phyloP scores from a whole-genome alignment of 2,113 vertebrate genomes.

The Coregonus clupeaformis region DNA sequence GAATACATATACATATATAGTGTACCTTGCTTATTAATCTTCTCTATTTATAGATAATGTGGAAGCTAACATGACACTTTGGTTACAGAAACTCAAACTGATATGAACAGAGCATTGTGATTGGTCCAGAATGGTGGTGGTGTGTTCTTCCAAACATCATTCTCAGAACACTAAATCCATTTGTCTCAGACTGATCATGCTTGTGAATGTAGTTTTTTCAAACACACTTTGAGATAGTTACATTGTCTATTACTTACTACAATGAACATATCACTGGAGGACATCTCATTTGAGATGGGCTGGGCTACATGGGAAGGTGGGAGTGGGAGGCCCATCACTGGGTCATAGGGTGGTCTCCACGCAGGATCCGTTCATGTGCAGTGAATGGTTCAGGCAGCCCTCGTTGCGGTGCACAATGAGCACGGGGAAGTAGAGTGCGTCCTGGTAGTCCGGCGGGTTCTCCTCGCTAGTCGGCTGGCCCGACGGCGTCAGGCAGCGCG shows the following conservation, averaged over 20 bases:
- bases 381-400: conserved; percentile 90
- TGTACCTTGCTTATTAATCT: conserved; percentile 21
- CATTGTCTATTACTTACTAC: neutral
- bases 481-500: conserved; percentile 81
- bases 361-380: conserved; percentile 91
- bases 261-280: neutral
- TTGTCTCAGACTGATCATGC: conserved; percentile 16
- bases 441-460: conserved; percentile 89
- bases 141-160: conserved; percentile 33
- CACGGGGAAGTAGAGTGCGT: conserved; percentile 89
- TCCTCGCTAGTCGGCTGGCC: conserved; percentile 74
- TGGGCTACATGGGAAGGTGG: neutral
- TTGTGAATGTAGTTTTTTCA: neutral
- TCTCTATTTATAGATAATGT: conserved; percentile 3
- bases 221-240: conserved; percentile 5
- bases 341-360: conserved; percentile 96
- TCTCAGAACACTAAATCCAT: conserved; percentile 26
- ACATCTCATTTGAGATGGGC: neutral
- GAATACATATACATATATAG: conserved; percentile 16
- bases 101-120: conserved; percentile 4
- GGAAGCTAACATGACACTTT: conserved; percentile 26
- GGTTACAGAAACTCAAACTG: conserved; percentile 15
- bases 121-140: neutral
- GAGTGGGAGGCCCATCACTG: neutral
- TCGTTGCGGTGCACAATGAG: conserved; percentile 95